A percentile compares a stretch with the other conserved stretches of the same genome.
Conservation (phyloP, 2,888 invertebrate species). For the Mesopsocus fuscifrons region DNA sequence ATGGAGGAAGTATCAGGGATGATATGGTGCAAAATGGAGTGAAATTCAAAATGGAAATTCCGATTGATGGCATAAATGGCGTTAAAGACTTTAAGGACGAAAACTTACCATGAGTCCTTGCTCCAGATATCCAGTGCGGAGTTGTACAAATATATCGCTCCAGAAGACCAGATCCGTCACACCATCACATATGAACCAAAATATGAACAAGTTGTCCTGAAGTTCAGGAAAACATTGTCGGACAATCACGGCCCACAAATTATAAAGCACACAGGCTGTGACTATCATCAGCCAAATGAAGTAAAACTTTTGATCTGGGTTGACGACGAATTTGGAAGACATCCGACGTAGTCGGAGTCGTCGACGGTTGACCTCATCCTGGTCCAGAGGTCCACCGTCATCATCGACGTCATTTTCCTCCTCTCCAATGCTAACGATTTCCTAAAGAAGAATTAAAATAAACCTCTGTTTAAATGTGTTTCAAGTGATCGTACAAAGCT, state of each 20-base stretch:
- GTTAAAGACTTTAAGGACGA: too few relatives aligned
- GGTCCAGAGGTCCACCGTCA: constrained; percentile 23
- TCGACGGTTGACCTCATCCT: constrained; percentile 33
- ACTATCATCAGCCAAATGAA: constrained; percentile 88
- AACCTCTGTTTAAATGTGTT: constrained; percentile 2
- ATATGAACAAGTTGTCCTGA: constrained; percentile 48
- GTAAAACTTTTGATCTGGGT: constrained; percentile 90
- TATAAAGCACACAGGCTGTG: constrained; percentile 79
- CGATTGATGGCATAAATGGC: too few relatives aligned
- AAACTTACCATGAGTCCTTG: constrained; percentile 69
- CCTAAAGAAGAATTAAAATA: constrained; percentile 20
- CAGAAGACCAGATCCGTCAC: constrained; percentile 75
- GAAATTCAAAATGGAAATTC: too few relatives aligned
- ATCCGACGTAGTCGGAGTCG: constrained; percentile 44
- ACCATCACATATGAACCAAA: constrained; percentile 69
- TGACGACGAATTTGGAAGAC: constrained; percentile 55
- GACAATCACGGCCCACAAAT: constrained; percentile 89
- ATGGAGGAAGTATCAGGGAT: too few relatives aligned
- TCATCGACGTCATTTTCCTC: too few relatives aligned
- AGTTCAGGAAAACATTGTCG: constrained; percentile 88
- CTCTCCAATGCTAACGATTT: constrained; percentile 27
- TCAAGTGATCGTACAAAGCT: too few relatives aligned
- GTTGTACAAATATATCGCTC: constrained; percentile 74
- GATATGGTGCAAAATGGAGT: too few relatives aligned
- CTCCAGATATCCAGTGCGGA: constrained; percentile 86